phyloP scores from a whole-genome alignment of 2,113 vertebrate genomes.

The Syngnathus scovelli region DNA sequence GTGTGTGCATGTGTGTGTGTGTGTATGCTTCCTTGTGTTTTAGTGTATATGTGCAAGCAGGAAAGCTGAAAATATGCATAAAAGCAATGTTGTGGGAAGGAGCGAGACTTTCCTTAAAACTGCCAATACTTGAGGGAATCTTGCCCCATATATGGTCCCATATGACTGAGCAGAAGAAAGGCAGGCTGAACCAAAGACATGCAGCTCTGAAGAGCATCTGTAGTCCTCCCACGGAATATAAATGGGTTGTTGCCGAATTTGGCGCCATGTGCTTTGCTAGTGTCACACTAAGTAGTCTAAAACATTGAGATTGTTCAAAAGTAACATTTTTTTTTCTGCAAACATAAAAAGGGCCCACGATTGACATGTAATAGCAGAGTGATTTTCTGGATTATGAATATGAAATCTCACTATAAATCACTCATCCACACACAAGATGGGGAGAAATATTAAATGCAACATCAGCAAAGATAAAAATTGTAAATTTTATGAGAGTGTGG shows the following conservation, averaged over 20 bases:
- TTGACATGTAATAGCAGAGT: constrained; percentile 4
- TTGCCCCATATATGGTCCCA: constrained; percentile 59
- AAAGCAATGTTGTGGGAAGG: constrained; percentile 39
- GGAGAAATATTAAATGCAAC: constrained; percentile 1
- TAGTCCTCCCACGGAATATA: constrained; percentile 50
- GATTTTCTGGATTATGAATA: background rate
- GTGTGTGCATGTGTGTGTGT: constrained; percentile 7
- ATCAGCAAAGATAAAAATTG: background rate
- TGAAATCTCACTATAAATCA: background rate
- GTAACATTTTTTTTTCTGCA: constrained; percentile 2
- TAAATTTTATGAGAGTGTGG: background rate
- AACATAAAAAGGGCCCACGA: background rate
- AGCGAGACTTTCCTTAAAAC: constrained; percentile 59
- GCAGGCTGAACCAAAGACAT: constrained; percentile 39
- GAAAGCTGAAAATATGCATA: constrained; percentile 43
- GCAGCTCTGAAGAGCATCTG: constrained; percentile 31
- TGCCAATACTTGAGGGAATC: constrained; percentile 62
- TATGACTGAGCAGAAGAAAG: constrained; percentile 57
- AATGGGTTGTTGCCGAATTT: constrained; percentile 47
- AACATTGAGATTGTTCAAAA: constrained; percentile 17
- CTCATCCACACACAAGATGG: background rate
- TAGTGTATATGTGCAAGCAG: constrained; percentile 26
- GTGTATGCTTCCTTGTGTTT: constrained; percentile 1
- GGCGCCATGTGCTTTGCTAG: constrained; percentile 18
- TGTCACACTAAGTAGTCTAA: constrained; percentile 13